These are phyloP conservation scores for Liodrosophila aerea DNA, from an alignment of 2,888 invertebrate genomes.

Conservation along the genomic window DNA sequence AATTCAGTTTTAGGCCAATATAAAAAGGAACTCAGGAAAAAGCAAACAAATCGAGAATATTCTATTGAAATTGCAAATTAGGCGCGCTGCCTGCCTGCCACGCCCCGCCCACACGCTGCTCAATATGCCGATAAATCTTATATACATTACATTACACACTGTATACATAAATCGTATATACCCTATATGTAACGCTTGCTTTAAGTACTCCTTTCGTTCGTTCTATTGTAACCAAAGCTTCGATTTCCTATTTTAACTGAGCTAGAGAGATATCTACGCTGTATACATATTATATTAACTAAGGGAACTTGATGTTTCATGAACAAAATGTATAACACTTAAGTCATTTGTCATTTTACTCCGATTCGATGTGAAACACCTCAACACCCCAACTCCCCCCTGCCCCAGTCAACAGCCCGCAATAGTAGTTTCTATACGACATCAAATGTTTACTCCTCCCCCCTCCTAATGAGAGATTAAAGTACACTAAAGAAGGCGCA, in stretches of 20 bases:
- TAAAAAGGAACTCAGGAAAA: conserved; percentile 4
- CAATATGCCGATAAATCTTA: conserved; percentile 1
- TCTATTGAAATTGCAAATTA: conserved; percentile 14
- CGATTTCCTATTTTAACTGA: conserved; percentile 57
- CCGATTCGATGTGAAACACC: neutral
- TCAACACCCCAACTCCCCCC: neutral
- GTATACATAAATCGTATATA: conserved; percentile 8
- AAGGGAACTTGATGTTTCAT: conserved; percentile 16
- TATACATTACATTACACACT: conserved; percentile 6
- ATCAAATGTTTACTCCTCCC: conserved; percentile 44
- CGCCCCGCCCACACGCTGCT: conserved; percentile 14
- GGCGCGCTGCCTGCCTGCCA: conserved; percentile 57
- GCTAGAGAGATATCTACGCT: conserved; percentile 18
- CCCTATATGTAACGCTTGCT: conserved; percentile 12
- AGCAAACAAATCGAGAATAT: conserved; percentile 8
- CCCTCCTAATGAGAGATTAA: conserved; percentile 64
- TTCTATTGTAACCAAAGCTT: conserved; percentile 71
- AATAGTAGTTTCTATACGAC: conserved; percentile 65
- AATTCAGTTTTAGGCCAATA: conserved; percentile 5
- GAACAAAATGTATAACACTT: conserved; percentile 6
- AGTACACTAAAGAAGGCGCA: conserved; percentile 36
- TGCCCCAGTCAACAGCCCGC: conserved; percentile 37
- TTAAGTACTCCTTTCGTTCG: conserved; percentile 24
- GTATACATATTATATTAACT: conserved; percentile 11
- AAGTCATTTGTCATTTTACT: too few relatives aligned